Evolutionary conservation across 2,113 vertebrate genomes (phyloP).

Genomic region (Colossoma macropomum): DNA sequence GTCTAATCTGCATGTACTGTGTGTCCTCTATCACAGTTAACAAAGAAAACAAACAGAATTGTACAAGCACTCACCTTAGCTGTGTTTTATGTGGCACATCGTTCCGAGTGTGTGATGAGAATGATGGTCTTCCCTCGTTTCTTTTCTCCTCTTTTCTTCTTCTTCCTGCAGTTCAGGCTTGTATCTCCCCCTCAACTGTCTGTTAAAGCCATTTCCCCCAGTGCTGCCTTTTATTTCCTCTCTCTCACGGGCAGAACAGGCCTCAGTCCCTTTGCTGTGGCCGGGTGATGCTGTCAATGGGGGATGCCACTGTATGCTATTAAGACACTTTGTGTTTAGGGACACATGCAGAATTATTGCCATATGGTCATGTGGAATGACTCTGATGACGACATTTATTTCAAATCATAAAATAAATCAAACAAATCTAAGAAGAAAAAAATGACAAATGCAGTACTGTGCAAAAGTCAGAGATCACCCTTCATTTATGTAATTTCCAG

Average conservation of each 20-base stretch:
- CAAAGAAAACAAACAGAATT: slow-evolving; percentile 10
- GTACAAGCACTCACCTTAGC: slow-evolving; percentile 36
- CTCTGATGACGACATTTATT: not conserved
- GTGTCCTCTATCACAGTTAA: not conserved
- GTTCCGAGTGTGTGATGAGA: slow-evolving; percentile 5
- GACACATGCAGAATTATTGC: not conserved
- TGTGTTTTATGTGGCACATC: not conserved
- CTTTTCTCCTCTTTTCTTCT: not conserved
- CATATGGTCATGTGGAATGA: not conserved
- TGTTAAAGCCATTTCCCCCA: slow-evolving; percentile 80
- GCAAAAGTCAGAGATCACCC: no score
- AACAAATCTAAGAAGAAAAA: not conserved
- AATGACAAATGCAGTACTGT: not conserved
- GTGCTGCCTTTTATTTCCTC: slow-evolving; percentile 81
- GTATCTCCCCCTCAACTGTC: slow-evolving; percentile 60
- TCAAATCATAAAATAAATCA: not conserved
- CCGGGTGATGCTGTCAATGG: slow-evolving; percentile 38
- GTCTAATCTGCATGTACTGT: not conserved
- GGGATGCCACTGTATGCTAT: slow-evolving; percentile 25
- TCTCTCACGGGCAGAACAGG: slow-evolving; percentile 59
- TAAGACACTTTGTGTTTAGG: slow-evolving; percentile 1
- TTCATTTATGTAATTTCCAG: no score
- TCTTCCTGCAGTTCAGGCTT: slow-evolving; percentile 30
- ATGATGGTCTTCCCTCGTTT: slow-evolving; percentile 19
- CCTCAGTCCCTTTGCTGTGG: slow-evolving; percentile 55